Evolutionary conservation across 2,113 vertebrate genomes (phyloP).

Genomic region (Opisthocomus hoazin): DNA sequence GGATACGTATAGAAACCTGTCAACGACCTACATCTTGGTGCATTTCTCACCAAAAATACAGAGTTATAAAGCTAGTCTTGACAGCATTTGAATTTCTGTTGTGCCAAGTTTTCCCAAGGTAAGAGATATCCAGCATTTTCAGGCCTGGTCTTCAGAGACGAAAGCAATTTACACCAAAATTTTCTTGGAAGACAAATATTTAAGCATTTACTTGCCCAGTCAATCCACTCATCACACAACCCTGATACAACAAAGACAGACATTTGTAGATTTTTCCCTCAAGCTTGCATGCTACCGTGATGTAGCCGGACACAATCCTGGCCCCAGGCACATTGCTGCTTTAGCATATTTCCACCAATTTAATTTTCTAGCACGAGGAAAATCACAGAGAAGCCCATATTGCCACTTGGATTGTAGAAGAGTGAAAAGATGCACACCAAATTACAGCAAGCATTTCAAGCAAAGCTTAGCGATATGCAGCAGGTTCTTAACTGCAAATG

Average conservation of each 20-base stretch:
- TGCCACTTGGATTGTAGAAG: conserved; percentile 64
- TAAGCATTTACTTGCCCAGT: neutral
- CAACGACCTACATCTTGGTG: rapidly evolving
- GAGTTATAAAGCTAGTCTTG: neutral
- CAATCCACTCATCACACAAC: neutral
- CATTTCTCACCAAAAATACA: neutral
- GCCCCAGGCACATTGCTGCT: conserved; percentile 22
- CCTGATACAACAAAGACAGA: neutral
- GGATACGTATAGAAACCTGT: neutral
- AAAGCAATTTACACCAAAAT: neutral
- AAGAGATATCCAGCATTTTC: neutral
- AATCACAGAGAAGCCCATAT: conserved; percentile 58
- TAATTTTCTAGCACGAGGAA: conserved; percentile 51
- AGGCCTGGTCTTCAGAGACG: neutral
- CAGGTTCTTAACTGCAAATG: conserved; percentile 75
- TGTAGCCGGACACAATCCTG: conserved; percentile 48
- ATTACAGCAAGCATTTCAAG: conserved; percentile 66
- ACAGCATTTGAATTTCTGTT: rapidly evolving
- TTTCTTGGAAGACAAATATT: neutral
- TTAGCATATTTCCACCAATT: conserved; percentile 58
- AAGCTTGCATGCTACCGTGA: conserved; percentile 4
- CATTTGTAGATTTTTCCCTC: neutral
- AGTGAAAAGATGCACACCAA: conserved; percentile 63
- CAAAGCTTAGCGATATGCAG: conserved; percentile 67
- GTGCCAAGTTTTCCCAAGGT: neutral